Evolutionary conservation across 2,113 vertebrate genomes (phyloP).

Genomic region (Cyphomyrus plagiostoma): DNA sequence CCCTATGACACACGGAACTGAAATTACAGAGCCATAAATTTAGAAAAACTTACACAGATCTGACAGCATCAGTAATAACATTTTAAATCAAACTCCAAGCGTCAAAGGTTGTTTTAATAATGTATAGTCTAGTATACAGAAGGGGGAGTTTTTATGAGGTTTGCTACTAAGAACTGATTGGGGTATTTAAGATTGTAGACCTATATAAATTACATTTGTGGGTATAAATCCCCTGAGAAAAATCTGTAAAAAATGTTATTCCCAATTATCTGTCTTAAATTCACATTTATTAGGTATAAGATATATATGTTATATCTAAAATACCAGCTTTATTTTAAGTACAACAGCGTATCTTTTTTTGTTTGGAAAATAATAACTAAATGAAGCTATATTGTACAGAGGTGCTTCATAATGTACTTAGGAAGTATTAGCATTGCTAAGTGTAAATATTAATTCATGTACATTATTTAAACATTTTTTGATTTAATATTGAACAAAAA

Average conservation of each 20-base stretch:
- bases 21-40: background rate
- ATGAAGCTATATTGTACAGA: background rate
- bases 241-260: background rate
- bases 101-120: slow-evolving; percentile 5
- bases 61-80: slow-evolving; percentile 12
- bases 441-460: background rate
- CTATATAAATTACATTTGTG: background rate
- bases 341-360: background rate
- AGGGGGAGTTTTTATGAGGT: background rate
- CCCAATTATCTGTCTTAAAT: background rate
- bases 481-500: background rate
- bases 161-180: background rate
- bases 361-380: background rate
- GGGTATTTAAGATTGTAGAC: background rate
- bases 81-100: slow-evolving; percentile 1
- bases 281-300: background rate
- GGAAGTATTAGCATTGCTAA: background rate
- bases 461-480: background rate
- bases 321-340: background rate
- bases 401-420: background rate
- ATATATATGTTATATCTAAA: background rate
- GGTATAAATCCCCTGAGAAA: background rate
- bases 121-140: slow-evolving; percentile 7
- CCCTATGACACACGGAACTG: background rate
- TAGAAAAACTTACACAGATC: background rate